These are phyloP conservation scores for Erpetoichthys calabaricus DNA, from an alignment of 2,797 vertebrate genomes.

Conservation along the genomic window DNA sequence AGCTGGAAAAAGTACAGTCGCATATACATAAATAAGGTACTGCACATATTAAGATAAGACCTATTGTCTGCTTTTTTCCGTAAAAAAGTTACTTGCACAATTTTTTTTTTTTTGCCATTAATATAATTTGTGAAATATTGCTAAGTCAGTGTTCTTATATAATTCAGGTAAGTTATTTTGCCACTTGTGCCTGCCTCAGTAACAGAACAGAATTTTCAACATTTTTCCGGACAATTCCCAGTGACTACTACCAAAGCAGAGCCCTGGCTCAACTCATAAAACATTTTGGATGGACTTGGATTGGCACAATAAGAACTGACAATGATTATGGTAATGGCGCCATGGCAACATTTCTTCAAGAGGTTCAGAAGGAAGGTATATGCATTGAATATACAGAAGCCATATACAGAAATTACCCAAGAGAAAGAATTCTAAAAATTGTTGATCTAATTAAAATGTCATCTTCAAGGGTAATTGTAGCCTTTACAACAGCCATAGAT, in stretches of 20 bases:
- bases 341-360: conserved; percentile 44
- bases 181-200: conserved; percentile 62
- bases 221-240: conserved; percentile 63
- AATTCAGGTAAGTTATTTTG: conserved; percentile 58
- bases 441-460: conserved; percentile 42
- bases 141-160: too few species aligned
- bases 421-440: conserved; percentile 34
- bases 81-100: too few species aligned
- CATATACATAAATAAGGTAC: too few species aligned
- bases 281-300: conserved; percentile 61
- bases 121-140: too few species aligned
- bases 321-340: conserved; percentile 57
- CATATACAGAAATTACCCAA: conserved; percentile 49
- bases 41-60: too few species aligned
- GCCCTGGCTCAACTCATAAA: conserved; percentile 53
- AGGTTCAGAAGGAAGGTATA: conserved; percentile 38
- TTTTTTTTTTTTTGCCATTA: too few species aligned
- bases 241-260: conserved; percentile 57
- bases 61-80: too few species aligned
- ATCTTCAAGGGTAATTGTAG: conserved; percentile 41
- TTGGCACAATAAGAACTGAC: conserved; percentile 54
- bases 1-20: too few species aligned
- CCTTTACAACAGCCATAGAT: conserved; percentile 62
- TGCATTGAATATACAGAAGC: conserved; percentile 53
- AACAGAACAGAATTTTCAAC: conserved; percentile 53